Evolutionary conservation across 2,113 vertebrate species (phyloP).

Genomic region (Salvator merianae): DNA sequence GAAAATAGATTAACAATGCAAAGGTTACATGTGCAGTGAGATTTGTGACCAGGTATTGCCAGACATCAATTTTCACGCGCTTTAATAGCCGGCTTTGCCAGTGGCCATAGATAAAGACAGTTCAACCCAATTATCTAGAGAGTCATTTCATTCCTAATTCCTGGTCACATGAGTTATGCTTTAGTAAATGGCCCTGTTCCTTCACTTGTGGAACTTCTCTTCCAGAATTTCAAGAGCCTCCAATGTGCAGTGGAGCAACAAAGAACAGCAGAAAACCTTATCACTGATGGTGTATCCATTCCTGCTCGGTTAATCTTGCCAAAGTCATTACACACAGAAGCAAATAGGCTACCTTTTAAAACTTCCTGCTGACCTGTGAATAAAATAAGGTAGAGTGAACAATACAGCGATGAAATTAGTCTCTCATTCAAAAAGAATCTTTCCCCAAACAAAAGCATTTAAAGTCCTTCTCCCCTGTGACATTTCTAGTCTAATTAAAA

Average conservation of each 20-base stretch:
- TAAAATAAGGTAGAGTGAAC: slow-evolving; percentile 45
- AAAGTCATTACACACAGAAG: slow-evolving; percentile 51
- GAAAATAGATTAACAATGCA: no score
- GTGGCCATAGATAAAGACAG: no score
- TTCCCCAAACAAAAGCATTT: slow-evolving; percentile 27
- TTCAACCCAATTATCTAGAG: no score
- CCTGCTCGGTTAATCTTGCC: slow-evolving; percentile 21
- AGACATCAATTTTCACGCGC: no score
- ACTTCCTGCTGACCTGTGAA: slow-evolving; percentile 46
- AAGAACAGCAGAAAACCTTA: not conserved
- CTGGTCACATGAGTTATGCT: not conserved
- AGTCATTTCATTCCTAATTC: no score
- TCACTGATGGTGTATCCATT: not conserved
- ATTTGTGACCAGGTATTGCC: no score
- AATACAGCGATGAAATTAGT: slow-evolving; percentile 58
- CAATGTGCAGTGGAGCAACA: no score
- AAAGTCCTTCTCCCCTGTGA: slow-evolving; percentile 41
- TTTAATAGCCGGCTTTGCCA: no score
- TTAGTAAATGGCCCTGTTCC: not conserved
- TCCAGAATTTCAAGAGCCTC: not conserved
- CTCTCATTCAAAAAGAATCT: slow-evolving; percentile 15
- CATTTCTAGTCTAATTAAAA: slow-evolving; percentile 56
- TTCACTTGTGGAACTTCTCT: not conserved
- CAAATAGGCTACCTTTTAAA: slow-evolving; percentile 42
- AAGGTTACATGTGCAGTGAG: no score